These are phyloP conservation scores for Periplaneta americana DNA, from an alignment of 1,140 invertebrate species.

Conservation along the genomic window DNA sequence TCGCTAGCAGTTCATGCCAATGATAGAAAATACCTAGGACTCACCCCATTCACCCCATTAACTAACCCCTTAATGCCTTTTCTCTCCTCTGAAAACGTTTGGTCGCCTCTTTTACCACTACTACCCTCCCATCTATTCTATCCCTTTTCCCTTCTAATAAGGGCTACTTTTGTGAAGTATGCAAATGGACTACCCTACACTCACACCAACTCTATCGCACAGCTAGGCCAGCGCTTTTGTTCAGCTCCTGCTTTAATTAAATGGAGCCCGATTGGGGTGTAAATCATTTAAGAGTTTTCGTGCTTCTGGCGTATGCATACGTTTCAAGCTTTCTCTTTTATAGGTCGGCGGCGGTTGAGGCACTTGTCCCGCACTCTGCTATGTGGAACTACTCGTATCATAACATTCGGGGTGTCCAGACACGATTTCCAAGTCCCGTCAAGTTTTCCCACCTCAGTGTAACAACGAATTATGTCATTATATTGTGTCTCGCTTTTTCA, in stretches of 20 bases:
- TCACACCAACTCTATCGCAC: not conserved
- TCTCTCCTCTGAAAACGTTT: not conserved
- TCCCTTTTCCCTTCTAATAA: not conserved
- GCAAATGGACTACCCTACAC: not conserved
- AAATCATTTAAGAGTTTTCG: constrained; percentile 11
- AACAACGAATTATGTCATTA: not conserved
- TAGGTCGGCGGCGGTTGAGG: too few species aligned
- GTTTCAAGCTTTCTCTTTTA: not conserved
- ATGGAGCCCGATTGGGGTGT: constrained; percentile 9
- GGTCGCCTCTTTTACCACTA: not conserved
- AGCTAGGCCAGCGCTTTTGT: not conserved
- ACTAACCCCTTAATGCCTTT: not conserved
- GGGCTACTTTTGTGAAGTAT: constrained; percentile 7
- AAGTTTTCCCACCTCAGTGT: not conserved
- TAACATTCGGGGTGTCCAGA: not conserved
- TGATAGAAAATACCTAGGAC: not conserved
- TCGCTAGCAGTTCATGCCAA: not conserved
- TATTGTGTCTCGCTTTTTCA: too few species aligned
- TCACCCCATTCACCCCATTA: not conserved
- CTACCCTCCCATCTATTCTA: not conserved
- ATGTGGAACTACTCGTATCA: not conserved
- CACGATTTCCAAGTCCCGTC: not conserved
- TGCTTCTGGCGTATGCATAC: not conserved
- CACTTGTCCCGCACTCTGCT: not conserved
- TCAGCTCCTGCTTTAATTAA: not conserved